A percentile compares a stretch with the other conserved stretches of the same genome.
phyloP scores from a whole-genome alignment of 1,140 invertebrate genomes.

The Acromyrmex charruanus region DNA sequence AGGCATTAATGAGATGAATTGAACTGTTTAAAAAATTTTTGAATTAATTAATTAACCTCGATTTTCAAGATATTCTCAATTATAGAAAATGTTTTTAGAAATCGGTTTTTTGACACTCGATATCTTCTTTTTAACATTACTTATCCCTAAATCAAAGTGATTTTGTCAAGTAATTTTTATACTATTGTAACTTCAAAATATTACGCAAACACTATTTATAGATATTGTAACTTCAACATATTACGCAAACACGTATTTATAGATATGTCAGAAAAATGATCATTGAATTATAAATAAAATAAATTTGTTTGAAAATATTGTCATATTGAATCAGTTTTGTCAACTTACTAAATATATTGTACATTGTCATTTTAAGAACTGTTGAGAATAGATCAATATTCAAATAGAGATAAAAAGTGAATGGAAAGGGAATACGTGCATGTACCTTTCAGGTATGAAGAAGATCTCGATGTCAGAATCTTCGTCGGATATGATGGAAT shows the following conservation, averaged over 20 bases:
- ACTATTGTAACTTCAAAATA: neutral
- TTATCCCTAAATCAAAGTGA: neutral
- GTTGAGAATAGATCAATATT: constrained; percentile 5
- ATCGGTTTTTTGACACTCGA: no score
- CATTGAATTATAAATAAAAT: no score
- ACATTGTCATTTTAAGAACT: neutral
- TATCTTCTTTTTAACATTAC: no score
- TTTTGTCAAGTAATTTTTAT: constrained; percentile 5
- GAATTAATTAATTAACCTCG: no score
- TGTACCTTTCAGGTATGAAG: constrained; percentile 91
- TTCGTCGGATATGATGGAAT: constrained; percentile 97
- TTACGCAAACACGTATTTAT: neutral
- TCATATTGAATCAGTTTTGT: neutral
- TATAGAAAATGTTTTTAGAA: no score
- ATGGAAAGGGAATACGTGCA: neutral
- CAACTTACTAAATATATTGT: neutral
- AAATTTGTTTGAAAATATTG: no score
- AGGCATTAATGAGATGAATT: no score
- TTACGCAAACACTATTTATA: neutral
- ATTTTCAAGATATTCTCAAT: no score
- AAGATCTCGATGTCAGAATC: constrained; percentile 96
- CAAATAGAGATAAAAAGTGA: neutral
- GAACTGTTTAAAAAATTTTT: no score
- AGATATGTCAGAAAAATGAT: no score
- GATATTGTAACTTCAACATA: neutral